A percentile compares a stretch with the other conserved stretches of the same genome.
These are phyloP conservation scores for Zaprionus lineosus DNA, from an alignment of 2,888 invertebrate species.

Conservation along the genomic window DNA sequence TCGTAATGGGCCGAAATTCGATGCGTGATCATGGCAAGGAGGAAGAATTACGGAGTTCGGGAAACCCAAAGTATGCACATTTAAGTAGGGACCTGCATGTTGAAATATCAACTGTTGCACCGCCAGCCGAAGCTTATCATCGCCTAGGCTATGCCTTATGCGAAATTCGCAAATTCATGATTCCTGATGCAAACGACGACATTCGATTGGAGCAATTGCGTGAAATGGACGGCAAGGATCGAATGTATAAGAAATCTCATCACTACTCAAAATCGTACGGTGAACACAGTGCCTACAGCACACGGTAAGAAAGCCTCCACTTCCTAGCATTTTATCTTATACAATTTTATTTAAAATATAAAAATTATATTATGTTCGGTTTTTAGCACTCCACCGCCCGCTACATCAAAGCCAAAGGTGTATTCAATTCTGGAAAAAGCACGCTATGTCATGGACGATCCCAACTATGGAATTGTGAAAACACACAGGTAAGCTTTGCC, in stretches of 20 bases:
- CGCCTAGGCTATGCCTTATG: constrained; percentile 91
- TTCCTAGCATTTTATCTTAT: too few species aligned
- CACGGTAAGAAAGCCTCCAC: constrained; percentile 59
- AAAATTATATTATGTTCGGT: not conserved
- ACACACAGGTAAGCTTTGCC: constrained; percentile 75
- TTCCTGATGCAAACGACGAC: constrained; percentile 86
- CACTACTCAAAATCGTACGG: constrained; percentile 80
- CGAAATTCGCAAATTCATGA: constrained; percentile 90
- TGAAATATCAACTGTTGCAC: constrained; percentile 94
- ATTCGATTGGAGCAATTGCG: constrained; percentile 81
- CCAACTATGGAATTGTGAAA: constrained; percentile 85
- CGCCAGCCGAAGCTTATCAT: constrained; percentile 95
- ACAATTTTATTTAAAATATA: not conserved
- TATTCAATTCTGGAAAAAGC: constrained; percentile 92
- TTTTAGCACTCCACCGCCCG: constrained; percentile 80
- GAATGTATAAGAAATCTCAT: constrained; percentile 80
- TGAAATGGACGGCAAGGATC: constrained; percentile 81
- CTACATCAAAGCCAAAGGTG: constrained; percentile 89
- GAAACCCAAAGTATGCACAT: constrained; percentile 95
- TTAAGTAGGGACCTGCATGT: constrained; percentile 95
- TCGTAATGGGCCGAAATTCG: constrained; percentile 94
- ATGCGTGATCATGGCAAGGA: constrained; percentile 98
- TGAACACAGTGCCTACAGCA: constrained; percentile 73
- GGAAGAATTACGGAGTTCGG: constrained; percentile 92
- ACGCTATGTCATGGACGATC: constrained; percentile 90